Percentiles rank a stretch among this genome's conserved stretches.
Conservation (phyloP, 2,888 invertebrate genomes). For the Ectropis crepuscularia region DNA sequence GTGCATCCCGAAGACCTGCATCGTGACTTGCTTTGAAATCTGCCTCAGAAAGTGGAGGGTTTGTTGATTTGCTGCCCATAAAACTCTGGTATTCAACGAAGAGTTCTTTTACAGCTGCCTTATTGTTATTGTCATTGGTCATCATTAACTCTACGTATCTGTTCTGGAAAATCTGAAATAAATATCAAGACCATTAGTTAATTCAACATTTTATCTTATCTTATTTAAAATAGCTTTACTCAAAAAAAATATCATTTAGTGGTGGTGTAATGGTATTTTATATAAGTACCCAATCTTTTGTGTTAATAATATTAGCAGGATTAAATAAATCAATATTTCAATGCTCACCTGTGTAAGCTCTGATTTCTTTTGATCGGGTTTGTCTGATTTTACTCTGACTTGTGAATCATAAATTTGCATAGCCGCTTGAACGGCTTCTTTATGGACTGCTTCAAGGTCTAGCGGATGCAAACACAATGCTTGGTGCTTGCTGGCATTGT, state of each 20-base stretch:
- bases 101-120: constrained; percentile 3
- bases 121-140: constrained; percentile 16
- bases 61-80: constrained; percentile 6
- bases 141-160: constrained; percentile 1
- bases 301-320: background rate
- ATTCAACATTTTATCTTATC: background rate
- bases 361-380: constrained; percentile 4
- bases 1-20: background rate
- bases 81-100: constrained; percentile 6
- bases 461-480: constrained; percentile 18
- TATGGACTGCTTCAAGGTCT: constrained; percentile 15
- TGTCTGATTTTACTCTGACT: constrained; percentile 2
- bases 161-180: constrained; percentile 10
- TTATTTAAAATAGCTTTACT: background rate
- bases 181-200: background rate
- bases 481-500: constrained; percentile 4
- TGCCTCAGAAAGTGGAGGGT: constrained; percentile 2
- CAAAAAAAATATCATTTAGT: background rate
- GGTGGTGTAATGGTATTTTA: background rate
- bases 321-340: too few relatives aligned
- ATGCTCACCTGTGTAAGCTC: constrained; percentile 6
- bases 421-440: background rate
- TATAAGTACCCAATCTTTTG: background rate
- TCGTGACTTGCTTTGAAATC: background rate
- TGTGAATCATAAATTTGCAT: constrained; percentile 3